A percentile compares a stretch with the other conserved stretches of the same genome.
phyloP scores from a whole-genome alignment of 2,113 vertebrate genomes.

The Cyanoliseus patagonus region DNA sequence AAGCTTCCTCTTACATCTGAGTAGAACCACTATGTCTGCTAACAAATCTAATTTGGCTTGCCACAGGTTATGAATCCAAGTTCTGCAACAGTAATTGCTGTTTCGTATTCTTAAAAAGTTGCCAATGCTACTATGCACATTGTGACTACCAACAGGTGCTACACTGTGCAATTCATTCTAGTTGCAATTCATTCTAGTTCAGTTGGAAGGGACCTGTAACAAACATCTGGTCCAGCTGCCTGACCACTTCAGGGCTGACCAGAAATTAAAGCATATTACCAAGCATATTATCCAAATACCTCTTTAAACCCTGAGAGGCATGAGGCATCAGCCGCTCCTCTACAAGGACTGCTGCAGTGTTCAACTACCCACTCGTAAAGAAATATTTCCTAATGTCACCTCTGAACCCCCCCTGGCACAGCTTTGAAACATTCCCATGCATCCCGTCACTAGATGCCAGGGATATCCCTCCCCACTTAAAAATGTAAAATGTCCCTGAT shows the following conservation, averaged over 20 bases:
- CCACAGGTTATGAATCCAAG: not conserved
- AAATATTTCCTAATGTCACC: not conserved
- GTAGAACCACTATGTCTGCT: not conserved
- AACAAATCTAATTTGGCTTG: not conserved
- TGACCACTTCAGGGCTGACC: not conserved
- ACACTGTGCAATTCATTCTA: not conserved
- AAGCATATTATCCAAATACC: not conserved
- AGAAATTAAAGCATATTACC: not conserved
- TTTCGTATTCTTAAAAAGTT: not conserved
- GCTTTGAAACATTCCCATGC: not conserved
- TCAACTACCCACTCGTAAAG: not conserved
- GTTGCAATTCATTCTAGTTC: not conserved
- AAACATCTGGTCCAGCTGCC: not conserved
- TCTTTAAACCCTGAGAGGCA: not conserved
- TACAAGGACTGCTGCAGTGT: not conserved
- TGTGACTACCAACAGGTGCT: not conserved
- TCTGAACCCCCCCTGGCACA: not conserved
- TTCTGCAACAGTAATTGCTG: not conserved
- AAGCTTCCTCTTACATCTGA: not conserved
- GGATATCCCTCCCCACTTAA: not conserved
- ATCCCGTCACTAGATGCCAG: not conserved
- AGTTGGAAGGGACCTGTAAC: not conserved
- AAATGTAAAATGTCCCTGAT: not conserved
- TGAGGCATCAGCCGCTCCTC: not conserved
- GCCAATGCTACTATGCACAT: not conserved